A percentile compares a stretch with the other conserved stretches of the same genome.
Conservation (phyloP, 2,888 invertebrate species). For the Galerucella calmariensis region DNA sequence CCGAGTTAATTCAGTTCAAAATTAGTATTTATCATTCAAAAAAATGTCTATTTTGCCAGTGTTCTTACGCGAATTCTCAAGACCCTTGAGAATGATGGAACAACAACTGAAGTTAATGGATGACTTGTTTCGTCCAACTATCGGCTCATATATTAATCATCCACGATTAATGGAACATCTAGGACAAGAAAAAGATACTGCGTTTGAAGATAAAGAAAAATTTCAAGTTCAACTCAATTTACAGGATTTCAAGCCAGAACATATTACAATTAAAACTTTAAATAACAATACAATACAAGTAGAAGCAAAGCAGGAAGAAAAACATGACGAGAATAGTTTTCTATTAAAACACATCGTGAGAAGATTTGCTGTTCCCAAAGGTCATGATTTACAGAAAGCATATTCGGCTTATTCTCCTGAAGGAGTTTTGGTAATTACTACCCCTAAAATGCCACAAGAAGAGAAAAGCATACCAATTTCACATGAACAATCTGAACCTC, state of each 20-base stretch:
- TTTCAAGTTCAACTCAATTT: slow-evolving; percentile 80
- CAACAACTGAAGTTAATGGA: slow-evolving; percentile 54
- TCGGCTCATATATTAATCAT: slow-evolving; percentile 38
- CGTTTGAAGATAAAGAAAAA: slow-evolving; percentile 74
- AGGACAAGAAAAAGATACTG: slow-evolving; percentile 61
- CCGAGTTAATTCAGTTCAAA: slow-evolving; percentile 1
- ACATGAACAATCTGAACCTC: slow-evolving; percentile 34
- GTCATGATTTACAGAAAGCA: slow-evolving; percentile 78
- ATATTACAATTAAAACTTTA: slow-evolving; percentile 81
- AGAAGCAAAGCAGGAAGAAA: slow-evolving; percentile 83
- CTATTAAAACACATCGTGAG: slow-evolving; percentile 81
- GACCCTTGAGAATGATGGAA: slow-evolving; percentile 54
- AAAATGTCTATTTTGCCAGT: slow-evolving; percentile 54
- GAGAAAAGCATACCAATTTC: slow-evolving; percentile 47
- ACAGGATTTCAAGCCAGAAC: slow-evolving; percentile 80
- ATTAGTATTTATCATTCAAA: background rate
- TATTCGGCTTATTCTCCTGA: slow-evolving; percentile 81
- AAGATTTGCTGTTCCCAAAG: slow-evolving; percentile 79
- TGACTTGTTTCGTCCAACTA: slow-evolving; percentile 47
- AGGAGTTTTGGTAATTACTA: slow-evolving; percentile 77
- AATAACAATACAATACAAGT: slow-evolving; percentile 75
- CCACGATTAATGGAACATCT: slow-evolving; percentile 45
- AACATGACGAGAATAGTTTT: slow-evolving; percentile 76
- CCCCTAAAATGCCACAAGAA: slow-evolving; percentile 66
- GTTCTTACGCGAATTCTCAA: slow-evolving; percentile 52